phyloP scores from a whole-genome alignment of 2,113 vertebrate genomes.

The Cranoglanis bouderius region DNA sequence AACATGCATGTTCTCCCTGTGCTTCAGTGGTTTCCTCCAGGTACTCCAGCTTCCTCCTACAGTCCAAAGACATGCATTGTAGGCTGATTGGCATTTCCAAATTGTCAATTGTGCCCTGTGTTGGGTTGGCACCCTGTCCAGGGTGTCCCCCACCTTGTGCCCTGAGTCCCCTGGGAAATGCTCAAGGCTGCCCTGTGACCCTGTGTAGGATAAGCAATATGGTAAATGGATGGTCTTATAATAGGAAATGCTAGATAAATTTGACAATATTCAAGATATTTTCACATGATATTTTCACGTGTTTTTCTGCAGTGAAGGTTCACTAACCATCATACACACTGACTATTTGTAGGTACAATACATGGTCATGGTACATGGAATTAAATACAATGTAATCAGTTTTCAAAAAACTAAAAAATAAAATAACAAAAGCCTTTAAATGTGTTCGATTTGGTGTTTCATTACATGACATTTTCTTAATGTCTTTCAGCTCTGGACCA shows the following conservation, averaged over 20 bases:
- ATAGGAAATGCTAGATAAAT: neutral
- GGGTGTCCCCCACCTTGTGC: too few relatives aligned
- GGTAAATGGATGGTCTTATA: neutral
- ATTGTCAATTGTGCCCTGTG: too few relatives aligned
- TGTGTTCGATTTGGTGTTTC: neutral
- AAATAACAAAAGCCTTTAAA: neutral
- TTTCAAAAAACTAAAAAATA: neutral
- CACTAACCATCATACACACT: neutral
- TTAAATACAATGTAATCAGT: neutral
- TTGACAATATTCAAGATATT: neutral
- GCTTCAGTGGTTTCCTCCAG: too few relatives aligned
- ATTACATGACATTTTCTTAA: neutral
- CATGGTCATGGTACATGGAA: neutral
- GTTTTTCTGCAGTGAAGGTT: neutral
- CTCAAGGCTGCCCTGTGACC: too few relatives aligned
- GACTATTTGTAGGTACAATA: neutral
- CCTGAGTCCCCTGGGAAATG: too few relatives aligned
- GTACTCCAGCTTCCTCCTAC: too few relatives aligned
- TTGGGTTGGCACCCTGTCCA: too few relatives aligned
- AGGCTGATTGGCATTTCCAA: too few relatives aligned
- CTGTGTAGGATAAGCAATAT: too few relatives aligned
- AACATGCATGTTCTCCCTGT: too few relatives aligned
- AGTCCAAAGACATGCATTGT: too few relatives aligned
- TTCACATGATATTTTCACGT: neutral
- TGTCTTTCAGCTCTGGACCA: neutral